Evolutionary conservation across 2,113 vertebrate species (phyloP).

Genomic region (Dromaius novaehollandiae): DNA sequence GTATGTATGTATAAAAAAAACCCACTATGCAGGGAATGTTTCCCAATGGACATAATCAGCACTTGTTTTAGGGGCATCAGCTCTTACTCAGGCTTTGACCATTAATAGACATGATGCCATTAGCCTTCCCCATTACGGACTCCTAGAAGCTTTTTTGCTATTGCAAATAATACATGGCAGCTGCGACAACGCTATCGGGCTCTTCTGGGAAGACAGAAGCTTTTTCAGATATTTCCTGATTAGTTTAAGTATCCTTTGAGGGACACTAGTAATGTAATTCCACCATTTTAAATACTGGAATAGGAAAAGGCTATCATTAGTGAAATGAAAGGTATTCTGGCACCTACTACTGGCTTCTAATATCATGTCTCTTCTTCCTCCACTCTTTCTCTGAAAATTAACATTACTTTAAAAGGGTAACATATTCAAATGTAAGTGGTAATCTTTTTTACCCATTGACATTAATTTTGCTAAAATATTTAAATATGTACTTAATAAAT

Average conservation of each 20-base stretch:
- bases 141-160: conserved; percentile 38
- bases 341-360: background rate
- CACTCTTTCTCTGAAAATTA: background rate
- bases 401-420: background rate
- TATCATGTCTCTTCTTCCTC: background rate
- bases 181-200: background rate
- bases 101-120: conserved; percentile 30
- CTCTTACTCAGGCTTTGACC: conserved; percentile 25
- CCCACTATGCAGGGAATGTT: background rate
- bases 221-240: conserved; percentile 42
- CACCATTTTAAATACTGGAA: background rate
- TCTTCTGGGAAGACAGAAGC: conserved; percentile 13
- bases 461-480: background rate
- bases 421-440: background rate
- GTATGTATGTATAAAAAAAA: too few species aligned
- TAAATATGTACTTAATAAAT: background rate
- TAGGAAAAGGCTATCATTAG: background rate
- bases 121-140: conserved; percentile 31
- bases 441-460: background rate
- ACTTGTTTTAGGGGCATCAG: background rate
- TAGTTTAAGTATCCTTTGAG: conserved; percentile 50
- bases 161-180: conserved; percentile 24
- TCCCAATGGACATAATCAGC: conserved; percentile 21
- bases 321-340: background rate
- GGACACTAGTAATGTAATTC: conserved; percentile 31